These are phyloP conservation scores for Geococcyx californianus DNA, from an alignment of 2,113 vertebrate species.

Conservation along the genomic window DNA sequence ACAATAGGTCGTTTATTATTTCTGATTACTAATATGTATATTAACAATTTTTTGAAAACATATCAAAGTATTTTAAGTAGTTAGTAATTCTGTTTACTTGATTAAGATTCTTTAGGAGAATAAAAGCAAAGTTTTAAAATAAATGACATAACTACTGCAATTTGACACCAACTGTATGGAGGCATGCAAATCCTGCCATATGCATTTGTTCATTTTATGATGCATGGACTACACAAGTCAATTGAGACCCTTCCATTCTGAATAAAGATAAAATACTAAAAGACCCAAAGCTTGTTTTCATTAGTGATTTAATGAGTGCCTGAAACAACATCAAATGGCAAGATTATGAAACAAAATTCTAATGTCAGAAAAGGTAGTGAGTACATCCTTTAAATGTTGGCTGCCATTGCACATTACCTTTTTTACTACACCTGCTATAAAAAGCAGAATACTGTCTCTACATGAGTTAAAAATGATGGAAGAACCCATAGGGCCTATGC, in stretches of 20 bases:
- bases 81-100: not conserved
- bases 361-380: not conserved
- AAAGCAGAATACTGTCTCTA: not conserved
- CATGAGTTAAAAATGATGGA: not conserved
- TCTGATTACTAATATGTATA: not conserved
- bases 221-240: not conserved
- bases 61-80: not conserved
- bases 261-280: not conserved
- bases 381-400: not conserved
- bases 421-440: not conserved
- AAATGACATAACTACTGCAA: not conserved
- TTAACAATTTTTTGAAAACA: not conserved
- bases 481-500: not conserved
- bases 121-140: not conserved
- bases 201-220: not conserved
- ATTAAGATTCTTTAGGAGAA: not conserved
- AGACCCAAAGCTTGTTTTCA: not conserved
- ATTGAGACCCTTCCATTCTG: not conserved
- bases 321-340: not conserved
- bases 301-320: not conserved
- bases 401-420: not conserved
- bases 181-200: accelerated
- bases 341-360: not conserved
- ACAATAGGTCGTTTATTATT: not conserved
- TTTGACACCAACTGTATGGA: not conserved